These are phyloP conservation scores for Neodon shergylaensis DNA, from an alignment of 2,113 vertebrate species.

Conservation along the genomic window DNA sequence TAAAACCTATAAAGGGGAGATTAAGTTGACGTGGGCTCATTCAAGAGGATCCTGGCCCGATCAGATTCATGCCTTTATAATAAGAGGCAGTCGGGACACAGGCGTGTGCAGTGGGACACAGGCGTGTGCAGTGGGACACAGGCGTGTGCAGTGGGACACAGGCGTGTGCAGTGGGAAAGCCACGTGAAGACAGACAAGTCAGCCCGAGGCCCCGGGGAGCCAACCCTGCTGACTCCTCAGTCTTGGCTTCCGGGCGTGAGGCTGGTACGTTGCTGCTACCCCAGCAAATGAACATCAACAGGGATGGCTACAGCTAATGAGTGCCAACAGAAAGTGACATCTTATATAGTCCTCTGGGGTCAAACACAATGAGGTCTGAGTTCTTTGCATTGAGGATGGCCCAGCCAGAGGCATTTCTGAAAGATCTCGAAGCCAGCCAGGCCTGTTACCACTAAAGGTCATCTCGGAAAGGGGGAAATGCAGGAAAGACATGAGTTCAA, in stretches of 20 bases:
- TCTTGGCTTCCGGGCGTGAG: background rate
- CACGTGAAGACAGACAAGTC: background rate
- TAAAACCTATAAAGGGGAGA: background rate
- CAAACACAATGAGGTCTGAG: background rate
- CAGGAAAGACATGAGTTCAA: background rate
- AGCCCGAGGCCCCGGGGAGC: background rate
- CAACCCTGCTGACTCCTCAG: background rate
- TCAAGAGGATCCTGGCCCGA: no score
- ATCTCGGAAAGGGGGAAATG: background rate
- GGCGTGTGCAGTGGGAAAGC: background rate
- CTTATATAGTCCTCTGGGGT: no score
- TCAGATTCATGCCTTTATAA: background rate
- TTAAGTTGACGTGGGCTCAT: background rate
- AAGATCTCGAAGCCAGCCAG: background rate
- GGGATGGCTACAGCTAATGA: background rate
- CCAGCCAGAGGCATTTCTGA: background rate
- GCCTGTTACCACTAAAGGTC: background rate
- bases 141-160: no score
- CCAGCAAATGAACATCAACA: background rate
- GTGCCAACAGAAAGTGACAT: background rate
- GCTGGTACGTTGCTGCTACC: accelerated
- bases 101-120: no score
- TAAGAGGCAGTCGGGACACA: background rate
- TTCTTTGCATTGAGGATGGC: background rate
- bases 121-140: no score